Evolutionary conservation across 2,113 vertebrate species (phyloP), one percentile per base, ranked within the genome.

Genomic region (Arizona elegans): DNA sequence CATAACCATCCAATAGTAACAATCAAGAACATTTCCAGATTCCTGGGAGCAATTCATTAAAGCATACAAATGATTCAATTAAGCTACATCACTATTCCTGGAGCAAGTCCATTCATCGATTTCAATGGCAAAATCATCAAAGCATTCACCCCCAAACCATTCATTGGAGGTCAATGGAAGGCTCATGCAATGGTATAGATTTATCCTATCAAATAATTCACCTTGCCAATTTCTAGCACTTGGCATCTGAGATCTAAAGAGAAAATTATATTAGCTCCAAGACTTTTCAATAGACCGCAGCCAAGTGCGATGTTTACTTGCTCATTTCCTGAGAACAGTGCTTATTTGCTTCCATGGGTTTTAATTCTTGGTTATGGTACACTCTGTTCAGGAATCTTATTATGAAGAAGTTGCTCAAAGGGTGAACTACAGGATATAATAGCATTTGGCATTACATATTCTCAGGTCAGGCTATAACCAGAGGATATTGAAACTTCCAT

Each of bases 331-430:
- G 95, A 96, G 95, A 94, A 33, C 53, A 88, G 91, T 91, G 93
- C 95, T 96, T 92, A 95, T 96, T 97, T 95, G 95, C 94, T 96
- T 94, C 93, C 93, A 75, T 93, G 89, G 90, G 54, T 92, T 59
- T 65, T 94, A 95, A 96, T 95, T 93, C 93, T 86, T 93, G 54
- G 91, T 58, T 96, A 86, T 58, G 88, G 87, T 47, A 86, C 85
- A 21, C 93, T 91, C 90, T 88, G 91, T 92, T 93, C 85, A 58
- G n/a, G 89, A 95, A 94, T 5, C 94, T 3, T 87, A 95, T 92
- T 94, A 91, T 0, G 0, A 94, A 95, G 88, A 86, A 92, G 70
- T 87, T 91, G 92, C 88, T 86, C 91, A 86, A 87, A 90, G 53
- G 29, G 33, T 89, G 86, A 54, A 23, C 17, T 26, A 15, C 53